A percentile compares a stretch with the other conserved stretches of the same genome.
phyloP scores from a whole-genome alignment of 2,797 vertebrate species.

The Neostethus bicornis region DNA sequence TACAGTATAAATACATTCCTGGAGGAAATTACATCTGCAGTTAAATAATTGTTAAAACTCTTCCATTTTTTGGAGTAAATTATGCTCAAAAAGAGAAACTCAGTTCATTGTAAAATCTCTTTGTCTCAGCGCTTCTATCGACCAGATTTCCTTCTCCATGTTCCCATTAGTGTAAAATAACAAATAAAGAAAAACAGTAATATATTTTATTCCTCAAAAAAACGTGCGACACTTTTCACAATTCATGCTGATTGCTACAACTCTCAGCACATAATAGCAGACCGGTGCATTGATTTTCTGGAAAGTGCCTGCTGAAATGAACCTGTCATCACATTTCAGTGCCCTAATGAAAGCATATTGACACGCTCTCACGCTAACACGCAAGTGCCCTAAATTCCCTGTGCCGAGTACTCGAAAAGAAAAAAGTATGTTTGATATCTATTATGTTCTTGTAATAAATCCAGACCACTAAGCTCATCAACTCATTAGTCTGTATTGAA shows the following conservation, averaged over 20 bases:
- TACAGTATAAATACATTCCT: too few relatives aligned
- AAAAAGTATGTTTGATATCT: constrained; percentile 49
- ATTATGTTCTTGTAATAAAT: constrained; percentile 53
- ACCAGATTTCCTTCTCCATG: too few relatives aligned
- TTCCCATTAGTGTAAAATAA: too few relatives aligned
- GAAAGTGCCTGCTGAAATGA: constrained; percentile 31
- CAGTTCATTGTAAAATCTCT: too few relatives aligned
- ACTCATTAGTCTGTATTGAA: constrained; percentile 62
- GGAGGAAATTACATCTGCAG: too few relatives aligned
- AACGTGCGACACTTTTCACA: not conserved
- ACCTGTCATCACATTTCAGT: constrained; percentile 28
- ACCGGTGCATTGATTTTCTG: constrained; percentile 7
- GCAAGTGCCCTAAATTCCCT: constrained; percentile 39
- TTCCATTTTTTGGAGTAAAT: too few relatives aligned
- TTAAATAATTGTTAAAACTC: too few relatives aligned
- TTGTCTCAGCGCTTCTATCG: too few relatives aligned
- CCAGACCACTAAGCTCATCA: constrained; percentile 45
- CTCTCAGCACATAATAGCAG: constrained; percentile 7
- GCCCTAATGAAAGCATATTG: constrained; percentile 29
- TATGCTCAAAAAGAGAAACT: too few relatives aligned
- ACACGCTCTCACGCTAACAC: constrained; percentile 20
- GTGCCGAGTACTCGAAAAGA: constrained; percentile 33
- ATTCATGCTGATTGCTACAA: not conserved
- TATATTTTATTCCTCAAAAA: constrained; percentile 2
- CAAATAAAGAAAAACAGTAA: not conserved